These are phyloP conservation scores for Tethya wilhelma DNA, from an alignment of 37 sponge, comb jelly and placozoan genomes.

Conservation along the genomic window DNA sequence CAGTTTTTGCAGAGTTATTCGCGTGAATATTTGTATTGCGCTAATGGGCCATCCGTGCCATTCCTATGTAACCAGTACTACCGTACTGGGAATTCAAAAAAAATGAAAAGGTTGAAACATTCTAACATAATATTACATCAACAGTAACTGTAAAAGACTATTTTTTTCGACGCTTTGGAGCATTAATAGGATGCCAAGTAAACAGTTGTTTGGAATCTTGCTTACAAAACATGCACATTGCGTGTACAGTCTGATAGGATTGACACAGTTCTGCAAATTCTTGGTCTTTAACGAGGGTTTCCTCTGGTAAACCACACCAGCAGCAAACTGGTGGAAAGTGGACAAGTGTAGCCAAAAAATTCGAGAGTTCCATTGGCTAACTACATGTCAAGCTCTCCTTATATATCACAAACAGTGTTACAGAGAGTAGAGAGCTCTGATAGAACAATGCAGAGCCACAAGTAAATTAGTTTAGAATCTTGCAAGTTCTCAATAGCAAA, in stretches of 20 bases:
- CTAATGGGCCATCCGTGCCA: too few species aligned
- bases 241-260: neutral
- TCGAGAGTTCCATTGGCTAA: slow-evolving; percentile 1
- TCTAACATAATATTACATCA: too few species aligned
- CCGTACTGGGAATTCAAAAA: too few species aligned
- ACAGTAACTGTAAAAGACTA: neutral
- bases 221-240: slow-evolving; percentile 20
- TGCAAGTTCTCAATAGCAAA: neutral
- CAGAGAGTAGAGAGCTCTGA: neutral
- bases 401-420: slow-evolving; percentile 3
- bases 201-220: slow-evolving; percentile 6
- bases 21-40: too few species aligned
- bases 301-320: slow-evolving; percentile 29
- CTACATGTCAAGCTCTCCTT: slow-evolving; percentile 4
- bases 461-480: slow-evolving; percentile 4
- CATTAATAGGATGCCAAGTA: slow-evolving; percentile 8
- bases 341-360: slow-evolving; percentile 4
- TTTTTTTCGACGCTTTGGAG: slow-evolving; percentile 5
- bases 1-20: too few species aligned
- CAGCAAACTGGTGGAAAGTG: slow-evolving; percentile 33
- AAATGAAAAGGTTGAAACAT: too few species aligned
- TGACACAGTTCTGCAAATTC: slow-evolving; percentile 2
- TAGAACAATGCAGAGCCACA: slow-evolving; percentile 17
- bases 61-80: too few species aligned
- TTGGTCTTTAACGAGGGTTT: slow-evolving; percentile 15